Percentiles rank a stretch among this genome's conserved stretches.
Evolutionary conservation across 2,888 invertebrate species (phyloP).

Genomic region (Noctuana brunneofusca): DNA sequence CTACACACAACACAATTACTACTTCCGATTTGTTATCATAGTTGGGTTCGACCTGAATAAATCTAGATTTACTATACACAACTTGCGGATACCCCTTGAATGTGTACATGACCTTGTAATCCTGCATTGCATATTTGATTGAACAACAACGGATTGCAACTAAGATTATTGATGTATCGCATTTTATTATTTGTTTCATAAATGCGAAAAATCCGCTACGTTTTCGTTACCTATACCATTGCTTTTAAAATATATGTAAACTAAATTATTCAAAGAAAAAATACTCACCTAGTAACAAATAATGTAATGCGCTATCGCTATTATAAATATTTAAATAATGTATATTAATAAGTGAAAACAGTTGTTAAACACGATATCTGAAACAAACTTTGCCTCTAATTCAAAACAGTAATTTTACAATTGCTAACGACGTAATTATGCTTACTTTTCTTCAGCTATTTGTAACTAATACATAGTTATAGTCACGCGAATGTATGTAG

Average conservation of each 20-base stretch:
- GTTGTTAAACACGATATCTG: conserved; percentile 53
- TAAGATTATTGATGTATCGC: too few relatives aligned
- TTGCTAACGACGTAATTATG: conserved; percentile 59
- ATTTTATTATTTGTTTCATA: too few relatives aligned
- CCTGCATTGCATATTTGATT: too few relatives aligned
- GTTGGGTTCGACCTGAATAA: background rate
- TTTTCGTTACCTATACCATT: background rate
- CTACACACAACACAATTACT: too few relatives aligned
- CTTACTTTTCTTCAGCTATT: conserved; percentile 56
- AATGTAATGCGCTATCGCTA: conserved; percentile 13
- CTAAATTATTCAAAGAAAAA: background rate
- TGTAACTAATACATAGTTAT: conserved; percentile 42
- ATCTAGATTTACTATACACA: background rate
- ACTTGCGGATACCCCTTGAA: too few relatives aligned
- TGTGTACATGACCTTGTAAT: too few relatives aligned
- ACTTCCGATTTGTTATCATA: too few relatives aligned
- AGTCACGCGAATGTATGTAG: conserved; percentile 32
- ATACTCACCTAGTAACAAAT: background rate
- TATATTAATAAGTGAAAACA: conserved; percentile 25
- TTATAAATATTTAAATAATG: conserved; percentile 30
- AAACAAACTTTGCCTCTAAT: conserved; percentile 51
- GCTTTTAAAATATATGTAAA: background rate
- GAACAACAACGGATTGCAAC: too few relatives aligned
- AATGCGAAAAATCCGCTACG: too few relatives aligned
- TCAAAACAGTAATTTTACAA: conserved; percentile 49